These are phyloP conservation scores for Agrilus biguttatus DNA, from an alignment of 2,888 invertebrate genomes.

Conservation along the genomic window DNA sequence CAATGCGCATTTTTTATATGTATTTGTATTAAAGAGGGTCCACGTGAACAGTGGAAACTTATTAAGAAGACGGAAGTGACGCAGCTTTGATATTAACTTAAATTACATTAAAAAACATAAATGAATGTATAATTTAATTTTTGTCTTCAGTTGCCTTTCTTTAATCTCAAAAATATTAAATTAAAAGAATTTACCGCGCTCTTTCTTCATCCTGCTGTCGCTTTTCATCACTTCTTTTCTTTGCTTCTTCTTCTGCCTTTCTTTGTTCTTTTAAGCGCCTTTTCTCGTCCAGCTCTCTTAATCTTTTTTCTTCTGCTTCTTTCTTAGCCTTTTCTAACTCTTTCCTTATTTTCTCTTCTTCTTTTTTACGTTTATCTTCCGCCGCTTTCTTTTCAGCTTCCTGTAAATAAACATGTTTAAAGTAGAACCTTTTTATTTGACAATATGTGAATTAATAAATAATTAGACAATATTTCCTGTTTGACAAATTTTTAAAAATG, in stretches of 20 bases:
- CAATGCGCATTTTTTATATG: too few species aligned
- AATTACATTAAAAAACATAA: too few species aligned
- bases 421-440: too few species aligned
- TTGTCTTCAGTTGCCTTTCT: too few species aligned
- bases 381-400: slow-evolving; percentile 37
- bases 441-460: too few species aligned
- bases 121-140: too few species aligned
- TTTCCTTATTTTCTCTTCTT: slow-evolving; percentile 36
- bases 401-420: slow-evolving; percentile 12
- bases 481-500: background rate
- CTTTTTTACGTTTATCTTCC: slow-evolving; percentile 37
- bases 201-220: slow-evolving; percentile 25
- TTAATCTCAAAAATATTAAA: too few species aligned
- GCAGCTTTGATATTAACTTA: too few species aligned
- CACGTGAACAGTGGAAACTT: background rate
- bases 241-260: slow-evolving; percentile 30
- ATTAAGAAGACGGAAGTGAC: too few species aligned
- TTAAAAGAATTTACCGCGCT: slow-evolving; percentile 2
- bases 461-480: too few species aligned
- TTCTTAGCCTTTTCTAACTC: slow-evolving; percentile 36
- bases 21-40: background rate
- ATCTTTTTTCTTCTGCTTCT: slow-evolving; percentile 33
- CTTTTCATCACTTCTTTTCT: slow-evolving; percentile 30
- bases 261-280: slow-evolving; percentile 32
- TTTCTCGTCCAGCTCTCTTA: slow-evolving; percentile 37